Conservation (phyloP, 53 echinoderm and acorn worm genomes). For the Zoroaster sp. region DNA sequence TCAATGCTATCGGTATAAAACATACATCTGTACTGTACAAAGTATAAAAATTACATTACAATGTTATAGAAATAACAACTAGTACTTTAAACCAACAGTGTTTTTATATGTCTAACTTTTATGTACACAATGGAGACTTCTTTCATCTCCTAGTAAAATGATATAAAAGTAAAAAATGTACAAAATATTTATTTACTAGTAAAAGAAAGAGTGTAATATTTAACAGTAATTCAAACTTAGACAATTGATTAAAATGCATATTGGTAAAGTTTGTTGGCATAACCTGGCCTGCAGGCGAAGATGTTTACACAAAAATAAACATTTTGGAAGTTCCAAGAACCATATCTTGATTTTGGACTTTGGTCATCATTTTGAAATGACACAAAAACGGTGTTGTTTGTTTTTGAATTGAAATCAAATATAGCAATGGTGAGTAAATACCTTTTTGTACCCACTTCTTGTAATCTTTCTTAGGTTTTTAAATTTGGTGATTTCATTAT, state of each 20-base stretch:
- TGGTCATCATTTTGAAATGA: too few species aligned
- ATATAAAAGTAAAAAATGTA: too few species aligned
- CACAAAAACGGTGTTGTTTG: too few species aligned
- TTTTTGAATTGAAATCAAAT: too few species aligned
- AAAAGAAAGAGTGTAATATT: not conserved
- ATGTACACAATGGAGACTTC: too few species aligned
- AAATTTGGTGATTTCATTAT: too few species aligned
- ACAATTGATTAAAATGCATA: not conserved
- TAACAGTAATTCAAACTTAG: not conserved
- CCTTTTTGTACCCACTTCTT: too few species aligned
- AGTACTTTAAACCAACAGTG: not conserved
- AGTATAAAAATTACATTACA: not conserved
- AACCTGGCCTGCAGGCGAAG: slow-evolving; percentile 2
- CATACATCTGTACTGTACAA: not conserved
- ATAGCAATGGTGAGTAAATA: too few species aligned
- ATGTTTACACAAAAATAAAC: not conserved
- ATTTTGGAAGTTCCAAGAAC: not conserved
- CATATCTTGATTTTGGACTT: too few species aligned
- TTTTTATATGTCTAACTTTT: not conserved
- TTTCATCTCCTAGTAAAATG: too few species aligned
- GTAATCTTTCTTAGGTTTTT: too few species aligned
- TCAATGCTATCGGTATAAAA: not conserved
- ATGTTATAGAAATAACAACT: not conserved
- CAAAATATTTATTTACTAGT: too few species aligned
- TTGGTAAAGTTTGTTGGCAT: not conserved